phyloP scores from a whole-genome alignment of 2,888 invertebrate species.

The Tetrapedia diversipes region DNA sequence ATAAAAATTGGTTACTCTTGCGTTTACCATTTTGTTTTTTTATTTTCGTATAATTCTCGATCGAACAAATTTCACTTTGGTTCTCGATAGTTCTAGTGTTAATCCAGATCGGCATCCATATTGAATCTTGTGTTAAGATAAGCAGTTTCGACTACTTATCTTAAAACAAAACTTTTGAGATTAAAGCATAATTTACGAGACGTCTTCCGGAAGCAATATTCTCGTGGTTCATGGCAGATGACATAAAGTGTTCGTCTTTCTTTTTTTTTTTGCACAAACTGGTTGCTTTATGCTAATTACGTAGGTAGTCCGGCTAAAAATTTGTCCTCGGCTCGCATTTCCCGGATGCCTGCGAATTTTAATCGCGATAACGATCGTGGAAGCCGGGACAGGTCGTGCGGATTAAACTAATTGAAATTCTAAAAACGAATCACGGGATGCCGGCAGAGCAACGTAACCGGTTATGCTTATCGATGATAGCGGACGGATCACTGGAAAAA shows the following conservation, averaged over 20 bases:
- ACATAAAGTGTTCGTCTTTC: background rate
- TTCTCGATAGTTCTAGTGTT: too few relatives aligned
- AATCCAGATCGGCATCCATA: too few relatives aligned
- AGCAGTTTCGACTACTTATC: too few relatives aligned
- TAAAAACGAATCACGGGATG: constrained; percentile 32
- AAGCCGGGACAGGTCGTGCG: constrained; percentile 14
- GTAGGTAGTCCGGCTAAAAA: constrained; percentile 11
- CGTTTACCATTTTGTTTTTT: too few relatives aligned
- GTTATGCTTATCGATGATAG: constrained; percentile 41
- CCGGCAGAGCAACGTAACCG: constrained; percentile 27
- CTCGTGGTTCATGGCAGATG: too few relatives aligned
- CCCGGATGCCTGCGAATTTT: constrained; percentile 42
- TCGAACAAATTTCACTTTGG: too few relatives aligned
- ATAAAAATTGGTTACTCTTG: too few relatives aligned
- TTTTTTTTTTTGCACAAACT: background rate
- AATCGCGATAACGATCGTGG: constrained; percentile 21
- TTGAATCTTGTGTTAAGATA: too few relatives aligned
- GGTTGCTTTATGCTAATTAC: background rate
- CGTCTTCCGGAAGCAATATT: too few relatives aligned
- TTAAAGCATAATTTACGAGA: too few relatives aligned
- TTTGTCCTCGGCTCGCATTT: constrained; percentile 17
- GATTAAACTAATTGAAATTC: constrained; percentile 45
- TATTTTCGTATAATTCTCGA: too few relatives aligned
- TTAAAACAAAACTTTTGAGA: too few relatives aligned
- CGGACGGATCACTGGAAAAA: constrained; percentile 18